Base-by-base conservation (phyloP, 2,113 vertebrate genomes). In the Pseudorasbora parva region DNA sequence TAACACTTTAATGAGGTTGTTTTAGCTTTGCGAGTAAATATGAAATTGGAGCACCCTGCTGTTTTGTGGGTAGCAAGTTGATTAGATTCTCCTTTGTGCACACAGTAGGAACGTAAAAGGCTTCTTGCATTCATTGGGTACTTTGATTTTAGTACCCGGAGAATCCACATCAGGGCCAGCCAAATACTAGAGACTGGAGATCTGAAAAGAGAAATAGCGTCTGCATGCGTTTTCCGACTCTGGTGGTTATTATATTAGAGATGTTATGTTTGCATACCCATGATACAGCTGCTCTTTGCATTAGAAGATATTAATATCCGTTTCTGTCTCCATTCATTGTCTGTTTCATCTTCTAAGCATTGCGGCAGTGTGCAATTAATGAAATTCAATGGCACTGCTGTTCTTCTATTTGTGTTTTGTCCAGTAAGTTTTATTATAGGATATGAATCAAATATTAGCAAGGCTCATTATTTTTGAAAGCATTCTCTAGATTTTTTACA, bases 61-160 rank as follows among this genome's bases (percentile, higher is more conserved):
- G 79, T 81, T 81, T 81, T 81, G 79, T 71, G 79, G 64, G 49
- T 81, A 69, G 79, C 62, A 10, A 81, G 79, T 81, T 81, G 79
- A 81, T 81, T 81, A 81, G 79, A 81, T 81, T 81, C 64, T 81
- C 62, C 30, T 69, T 81, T 51, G 25, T 30, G 21, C 19, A 9
- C 62, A 23, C 79, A 68, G 79, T 56, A 81, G 79, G 79, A 81
- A 81, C 47, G 49, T 69, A 41, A 71, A 81, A 81, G 30, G 6
- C 64, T 56, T 56, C 47, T 12, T 41, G 62, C 21, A 9, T 81
- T 66, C 60, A 51, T 80, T 49, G 78, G 60, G 41, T 64, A 56
- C 49, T 81, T 69, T 69, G 79, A 69, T 81, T 81, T 23, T 81
- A 41, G 27, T 33, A 62, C 30, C 47, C 47, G 1, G 19, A 56